Evolutionary conservation across 2,113 vertebrate genomes (phyloP), one percentile per base, ranked within the genome.

Genomic region (Formicarius rufipectus): DNA sequence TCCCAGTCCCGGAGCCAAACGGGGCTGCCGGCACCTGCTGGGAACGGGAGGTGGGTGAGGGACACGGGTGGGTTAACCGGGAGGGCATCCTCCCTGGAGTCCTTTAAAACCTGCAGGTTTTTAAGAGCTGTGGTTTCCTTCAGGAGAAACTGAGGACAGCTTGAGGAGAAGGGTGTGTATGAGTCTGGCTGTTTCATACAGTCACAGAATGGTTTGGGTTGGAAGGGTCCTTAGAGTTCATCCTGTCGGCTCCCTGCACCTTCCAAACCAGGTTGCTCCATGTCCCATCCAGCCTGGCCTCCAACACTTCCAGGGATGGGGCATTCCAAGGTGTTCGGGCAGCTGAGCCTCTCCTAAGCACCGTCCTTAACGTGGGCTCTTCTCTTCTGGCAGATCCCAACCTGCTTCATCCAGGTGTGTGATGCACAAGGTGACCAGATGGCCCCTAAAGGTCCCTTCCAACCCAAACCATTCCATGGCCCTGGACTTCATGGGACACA

Each of bases 201-300:
- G 2, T 14, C 20, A 40, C 27, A 2, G 3, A 4, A 2, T 7
- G 62, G 10, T 74, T 60, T 45, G 78, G 0, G 2, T 39, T 14
- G 27, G 59, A 53, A 89, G 50, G 33, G 37, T 39, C 2, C 20
- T 28, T 45, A 5, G n/a, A 58, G 13, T 17, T 35, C 35, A 33
- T 35, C 15, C 11, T 22, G 11, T 28, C 2, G 22, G 53, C 21
- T 22, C 25, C 6, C 19, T 66, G 39, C 42, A 30, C 5, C 2
- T 84, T n/a, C 37, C 37, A 4, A 2, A 10, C 56, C 64, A 33
- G 27, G 8, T 0, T 18, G 50, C 50, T 58, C 66, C 73, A 30
- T 71, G 33, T 42, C 33, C 15, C 3, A 6, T 30, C 66, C 50
- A 64, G 0, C 19, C n/a, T 14, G 2, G 25, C 55, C 49, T 25